phyloP scores from a whole-genome alignment of 2,797 vertebrate species.

The Acomys russatus region DNA sequence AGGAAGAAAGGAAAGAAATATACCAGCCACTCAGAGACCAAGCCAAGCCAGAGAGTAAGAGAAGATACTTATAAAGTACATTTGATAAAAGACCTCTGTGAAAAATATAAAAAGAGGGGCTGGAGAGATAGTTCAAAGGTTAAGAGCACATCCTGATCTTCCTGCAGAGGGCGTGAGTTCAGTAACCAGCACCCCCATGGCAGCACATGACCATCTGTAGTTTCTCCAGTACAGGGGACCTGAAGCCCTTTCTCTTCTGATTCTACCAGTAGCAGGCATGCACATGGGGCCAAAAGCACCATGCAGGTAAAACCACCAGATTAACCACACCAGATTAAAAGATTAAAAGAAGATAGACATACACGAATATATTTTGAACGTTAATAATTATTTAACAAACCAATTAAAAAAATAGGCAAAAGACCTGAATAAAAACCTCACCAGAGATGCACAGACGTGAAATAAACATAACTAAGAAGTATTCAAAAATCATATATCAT shows the following conservation, averaged over 20 bases:
- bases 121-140: background rate
- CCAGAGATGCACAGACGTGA: background rate
- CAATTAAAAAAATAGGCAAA: constrained; percentile 27
- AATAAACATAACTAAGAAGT: background rate
- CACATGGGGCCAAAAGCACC: background rate
- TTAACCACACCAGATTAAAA: background rate
- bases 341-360: background rate
- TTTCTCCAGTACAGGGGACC: background rate
- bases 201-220: no score
- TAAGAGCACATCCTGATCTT: background rate
- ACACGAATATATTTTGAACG: background rate
- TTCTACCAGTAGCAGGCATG: background rate
- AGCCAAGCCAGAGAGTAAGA: background rate
- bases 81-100: background rate
- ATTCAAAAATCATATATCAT: background rate
- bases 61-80: background rate
- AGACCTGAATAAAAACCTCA: background rate
- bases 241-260: background rate
- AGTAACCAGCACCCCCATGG: background rate
- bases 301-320: background rate
- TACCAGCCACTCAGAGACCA: background rate
- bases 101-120: background rate
- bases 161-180: background rate
- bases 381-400: background rate
- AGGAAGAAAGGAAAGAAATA: background rate